Evolutionary conservation across 2,888 invertebrate genomes (phyloP), one percentile per base, ranked within the genome.

Genomic region (Lasioglossum figueresi): DNA sequence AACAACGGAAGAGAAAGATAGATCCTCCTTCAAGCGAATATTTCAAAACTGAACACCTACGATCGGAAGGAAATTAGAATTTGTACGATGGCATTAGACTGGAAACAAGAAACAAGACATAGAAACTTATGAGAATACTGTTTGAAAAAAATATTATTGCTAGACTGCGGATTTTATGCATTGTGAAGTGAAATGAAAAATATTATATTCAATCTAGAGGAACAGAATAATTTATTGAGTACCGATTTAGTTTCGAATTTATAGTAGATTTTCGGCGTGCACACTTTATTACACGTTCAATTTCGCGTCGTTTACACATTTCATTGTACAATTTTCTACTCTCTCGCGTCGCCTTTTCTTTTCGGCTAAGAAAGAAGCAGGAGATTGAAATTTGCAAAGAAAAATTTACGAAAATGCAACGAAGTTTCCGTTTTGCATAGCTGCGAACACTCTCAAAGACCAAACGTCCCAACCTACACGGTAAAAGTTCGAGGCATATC

Each of bases 401-500:
- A 68, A 12, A 37, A n/a, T 68, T 23, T 23, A 37, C 4, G 37
- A 40, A 14, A 68, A 68, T 23, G 4, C n/a, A 10, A 68, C 68
- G 40, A 68, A 68, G 37, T 68, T 37, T 37, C 23, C 12, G 43
- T 34, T 83, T 76, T 82, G 72, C 83, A 83, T 82, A 52, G 52
- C 37, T 48, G 23, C 45, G 59, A 59, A 59, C 8, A 16, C 23
- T 31, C 16, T 23, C 4, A 5, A 78, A 71, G 71, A 75, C 71
- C 74, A 71, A 78, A 78, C 84, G 75, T 78, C 12, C 31, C 23
- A 34, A 4, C 12, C 45, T 31, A n/a, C 45, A 76, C 76, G 70
- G 71, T 71, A 31, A 79, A 83, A 84, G 84, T 85, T 85, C 59
- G 40, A 52, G 74, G 76, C 37, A 40, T 66, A 83, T 72, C 66